Conservation (phyloP, 2,797 vertebrate species). For the Babyrousa celebensis region DNA sequence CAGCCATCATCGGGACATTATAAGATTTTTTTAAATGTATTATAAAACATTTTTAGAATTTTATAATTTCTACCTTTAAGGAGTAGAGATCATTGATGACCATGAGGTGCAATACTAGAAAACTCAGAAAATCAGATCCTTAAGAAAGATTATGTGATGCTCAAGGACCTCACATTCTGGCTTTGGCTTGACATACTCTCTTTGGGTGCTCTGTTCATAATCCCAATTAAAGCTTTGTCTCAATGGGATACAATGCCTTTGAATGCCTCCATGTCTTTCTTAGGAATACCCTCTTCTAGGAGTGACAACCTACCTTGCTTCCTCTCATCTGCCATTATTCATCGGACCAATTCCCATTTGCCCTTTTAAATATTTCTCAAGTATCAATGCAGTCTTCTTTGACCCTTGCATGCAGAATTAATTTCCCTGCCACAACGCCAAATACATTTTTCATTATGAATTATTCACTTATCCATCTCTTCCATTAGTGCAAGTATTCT, state of each 20-base stretch:
- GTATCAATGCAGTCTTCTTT: neutral
- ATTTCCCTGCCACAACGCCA: slow-evolving; percentile 37
- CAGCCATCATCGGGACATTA: neutral
- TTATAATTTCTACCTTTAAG: slow-evolving; percentile 48
- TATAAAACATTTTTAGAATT: slow-evolving; percentile 4
- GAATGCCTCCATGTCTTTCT: neutral
- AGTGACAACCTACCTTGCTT: neutral
- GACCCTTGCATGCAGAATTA: slow-evolving; percentile 57
- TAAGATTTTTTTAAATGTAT: slow-evolving; percentile 35
- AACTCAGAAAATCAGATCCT: neutral
- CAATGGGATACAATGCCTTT: neutral
- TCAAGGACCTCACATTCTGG: neutral
- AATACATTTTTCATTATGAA: slow-evolving; percentile 66
- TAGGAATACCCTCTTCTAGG: neutral
- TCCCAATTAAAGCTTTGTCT: neutral
- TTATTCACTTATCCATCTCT: slow-evolving; percentile 67
- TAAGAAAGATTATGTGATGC: neutral
- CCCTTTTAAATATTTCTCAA: slow-evolving; percentile 56
- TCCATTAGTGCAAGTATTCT: slow-evolving; percentile 36
- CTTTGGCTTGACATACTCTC: neutral
- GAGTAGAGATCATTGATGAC: slow-evolving; percentile 1
- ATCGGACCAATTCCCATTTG: slow-evolving; percentile 46
- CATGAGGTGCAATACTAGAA: neutral
- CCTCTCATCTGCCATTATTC: slow-evolving; percentile 21
- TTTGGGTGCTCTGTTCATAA: neutral